Percentiles rank a stretch among this genome's conserved stretches.
These are phyloP conservation scores for Dynastes hyllus DNA, from an alignment of 2,888 invertebrate species.

Conservation along the genomic window DNA sequence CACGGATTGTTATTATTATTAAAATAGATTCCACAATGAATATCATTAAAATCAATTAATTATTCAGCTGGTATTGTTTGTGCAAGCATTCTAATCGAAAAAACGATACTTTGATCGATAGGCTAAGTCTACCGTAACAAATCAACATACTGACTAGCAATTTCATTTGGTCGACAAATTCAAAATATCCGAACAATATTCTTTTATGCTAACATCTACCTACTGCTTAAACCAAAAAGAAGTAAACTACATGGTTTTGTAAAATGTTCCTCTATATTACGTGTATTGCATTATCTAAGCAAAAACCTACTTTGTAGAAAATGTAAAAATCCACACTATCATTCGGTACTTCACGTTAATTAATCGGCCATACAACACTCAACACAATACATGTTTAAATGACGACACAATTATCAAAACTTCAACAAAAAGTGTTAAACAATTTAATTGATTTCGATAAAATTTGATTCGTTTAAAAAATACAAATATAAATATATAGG, in stretches of 20 bases:
- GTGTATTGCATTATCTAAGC: no score
- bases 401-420: conserved; percentile 5
- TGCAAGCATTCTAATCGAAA: neutral
- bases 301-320: neutral
- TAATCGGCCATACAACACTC: neutral
- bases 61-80: no score
- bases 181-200: neutral
- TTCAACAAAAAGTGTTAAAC: neutral
- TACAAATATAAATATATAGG: conserved; percentile 37
- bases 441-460: conserved; percentile 28
- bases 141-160: conserved; percentile 8
- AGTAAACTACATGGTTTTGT: neutral
- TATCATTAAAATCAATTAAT: no score
- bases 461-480: conserved; percentile 22
- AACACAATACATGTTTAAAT: neutral
- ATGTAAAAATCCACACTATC: neutral
- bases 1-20: no score
- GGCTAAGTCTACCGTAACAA: neutral
- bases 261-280: no score
- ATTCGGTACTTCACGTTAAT: neutral
- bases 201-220: neutral
- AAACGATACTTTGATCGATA: neutral
- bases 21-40: no score
- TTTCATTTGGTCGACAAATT: conserved; percentile 19
- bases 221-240: neutral